Evolutionary conservation across 2,113 vertebrate species (phyloP).

Genomic region (Psettodes erumei): DNA sequence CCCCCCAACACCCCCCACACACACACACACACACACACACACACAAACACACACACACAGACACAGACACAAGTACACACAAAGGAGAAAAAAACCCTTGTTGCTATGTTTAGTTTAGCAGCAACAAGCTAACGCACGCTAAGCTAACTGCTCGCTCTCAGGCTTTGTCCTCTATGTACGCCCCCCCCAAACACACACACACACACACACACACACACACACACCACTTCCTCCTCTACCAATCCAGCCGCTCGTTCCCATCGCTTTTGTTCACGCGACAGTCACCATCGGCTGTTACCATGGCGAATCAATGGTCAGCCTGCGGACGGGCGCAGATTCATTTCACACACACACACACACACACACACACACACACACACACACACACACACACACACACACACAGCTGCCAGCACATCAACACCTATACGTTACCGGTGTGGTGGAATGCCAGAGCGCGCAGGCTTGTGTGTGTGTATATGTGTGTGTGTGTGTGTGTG

Average conservation of each 20-base stretch:
- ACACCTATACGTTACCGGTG: constrained; percentile 12
- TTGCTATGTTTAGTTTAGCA: no score
- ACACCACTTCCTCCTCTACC: constrained; percentile 14
- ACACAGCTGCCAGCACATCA: not conserved
- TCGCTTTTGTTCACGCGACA: constrained; percentile 73
- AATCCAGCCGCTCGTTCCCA: constrained; percentile 41
- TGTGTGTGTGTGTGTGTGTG: not conserved
- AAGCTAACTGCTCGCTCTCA: no score
- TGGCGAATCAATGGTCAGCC: constrained; percentile 77
- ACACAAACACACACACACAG: no score
- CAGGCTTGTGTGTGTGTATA: constrained; percentile 6
- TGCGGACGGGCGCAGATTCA: constrained; percentile 71
- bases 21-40: no score
- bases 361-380: constrained; percentile 26
- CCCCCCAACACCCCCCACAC: not conserved
- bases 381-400: constrained; percentile 34
- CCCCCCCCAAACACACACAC: no score
- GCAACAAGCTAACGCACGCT: no score
- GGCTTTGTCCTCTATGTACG: no score
- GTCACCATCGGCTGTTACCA: constrained; percentile 72
- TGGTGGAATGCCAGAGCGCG: constrained; percentile 17
- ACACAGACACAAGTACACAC: no score
- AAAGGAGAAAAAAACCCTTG: no score
- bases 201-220: no score
- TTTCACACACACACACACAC: constrained; percentile 29